Evolutionary conservation across 2,113 vertebrate species (phyloP).

Genomic region (Cryptomyrus ogoouensis): DNA sequence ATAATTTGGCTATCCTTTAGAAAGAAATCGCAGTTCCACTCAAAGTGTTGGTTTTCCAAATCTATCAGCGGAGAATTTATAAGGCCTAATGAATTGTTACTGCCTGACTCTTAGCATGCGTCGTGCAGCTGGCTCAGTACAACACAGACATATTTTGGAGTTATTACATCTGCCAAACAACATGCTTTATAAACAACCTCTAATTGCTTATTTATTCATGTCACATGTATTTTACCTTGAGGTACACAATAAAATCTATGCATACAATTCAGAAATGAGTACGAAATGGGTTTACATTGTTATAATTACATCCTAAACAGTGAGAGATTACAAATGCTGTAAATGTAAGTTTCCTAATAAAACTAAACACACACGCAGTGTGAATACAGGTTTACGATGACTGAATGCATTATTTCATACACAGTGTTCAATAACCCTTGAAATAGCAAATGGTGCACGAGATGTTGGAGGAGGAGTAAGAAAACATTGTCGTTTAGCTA

Average conservation of each 20-base stretch:
- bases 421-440: neutral
- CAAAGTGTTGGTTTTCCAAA: neutral
- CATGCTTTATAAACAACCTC: conserved; percentile 50
- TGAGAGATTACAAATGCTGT: neutral
- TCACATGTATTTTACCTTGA: conserved; percentile 72
- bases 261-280: conserved; percentile 33
- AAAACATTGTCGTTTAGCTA: neutral
- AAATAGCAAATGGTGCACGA: neutral
- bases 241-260: conserved; percentile 52
- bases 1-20: neutral
- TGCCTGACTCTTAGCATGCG: conserved; percentile 44
- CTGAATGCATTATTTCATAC: neutral
- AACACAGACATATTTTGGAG: conserved; percentile 59
- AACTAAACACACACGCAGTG: neutral
- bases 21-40: neutral
- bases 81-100: conserved; percentile 21
- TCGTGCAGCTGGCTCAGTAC: conserved; percentile 55
- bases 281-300: conserved; percentile 44
- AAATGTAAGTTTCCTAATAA: neutral
- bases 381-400: neutral
- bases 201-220: conserved; percentile 70
- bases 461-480: too few species aligned
- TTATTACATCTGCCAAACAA: conserved; percentile 60
- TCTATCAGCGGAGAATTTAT: conserved; percentile 24
- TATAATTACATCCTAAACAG: conserved; percentile 38